Evolutionary conservation across 2,888 invertebrate genomes (phyloP).

Genomic region (Aplocera efformata): DNA sequence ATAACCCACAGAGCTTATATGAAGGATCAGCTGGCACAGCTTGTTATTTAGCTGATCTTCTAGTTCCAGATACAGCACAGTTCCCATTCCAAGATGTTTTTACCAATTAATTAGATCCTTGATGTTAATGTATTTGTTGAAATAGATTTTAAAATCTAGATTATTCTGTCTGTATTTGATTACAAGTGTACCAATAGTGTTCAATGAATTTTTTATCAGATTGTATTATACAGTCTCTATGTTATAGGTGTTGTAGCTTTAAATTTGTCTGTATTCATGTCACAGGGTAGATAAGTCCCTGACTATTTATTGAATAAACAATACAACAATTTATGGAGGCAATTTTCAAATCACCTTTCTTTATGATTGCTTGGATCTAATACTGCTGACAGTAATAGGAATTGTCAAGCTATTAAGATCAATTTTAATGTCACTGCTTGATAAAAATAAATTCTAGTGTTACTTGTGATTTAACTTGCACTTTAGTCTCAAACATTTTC

Average conservation of each 20-base stretch:
- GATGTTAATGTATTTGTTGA: constrained; percentile 33
- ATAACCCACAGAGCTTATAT: constrained; percentile 90
- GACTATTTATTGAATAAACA: constrained; percentile 28
- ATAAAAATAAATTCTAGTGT: not conserved
- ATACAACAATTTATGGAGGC: constrained; percentile 2
- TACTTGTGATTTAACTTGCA: too few relatives aligned
- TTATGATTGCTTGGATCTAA: constrained; percentile 12
- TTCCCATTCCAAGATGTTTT: constrained; percentile 92
- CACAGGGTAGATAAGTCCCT: constrained; percentile 17
- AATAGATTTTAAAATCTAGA: constrained; percentile 8
- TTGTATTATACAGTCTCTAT: constrained; percentile 11
- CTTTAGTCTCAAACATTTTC: not conserved
- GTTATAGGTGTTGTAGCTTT: constrained; percentile 14
- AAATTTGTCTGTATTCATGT: constrained; percentile 9
- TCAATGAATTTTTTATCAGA: constrained; percentile 9
- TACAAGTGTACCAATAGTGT: constrained; percentile 3
- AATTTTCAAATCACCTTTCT: not conserved
- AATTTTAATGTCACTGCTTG: constrained; percentile 16
- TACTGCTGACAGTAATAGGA: constrained; percentile 50
- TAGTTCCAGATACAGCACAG: constrained; percentile 85
- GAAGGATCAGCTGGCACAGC: constrained; percentile 94
- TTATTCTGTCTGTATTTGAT: constrained; percentile 7
- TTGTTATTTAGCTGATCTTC: constrained; percentile 89
- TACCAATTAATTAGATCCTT: constrained; percentile 32
- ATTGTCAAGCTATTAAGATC: constrained; percentile 27